phyloP scores from a whole-genome alignment of 92 coral and sea anemone genomes.

The Virgularia gustaviana region DNA sequence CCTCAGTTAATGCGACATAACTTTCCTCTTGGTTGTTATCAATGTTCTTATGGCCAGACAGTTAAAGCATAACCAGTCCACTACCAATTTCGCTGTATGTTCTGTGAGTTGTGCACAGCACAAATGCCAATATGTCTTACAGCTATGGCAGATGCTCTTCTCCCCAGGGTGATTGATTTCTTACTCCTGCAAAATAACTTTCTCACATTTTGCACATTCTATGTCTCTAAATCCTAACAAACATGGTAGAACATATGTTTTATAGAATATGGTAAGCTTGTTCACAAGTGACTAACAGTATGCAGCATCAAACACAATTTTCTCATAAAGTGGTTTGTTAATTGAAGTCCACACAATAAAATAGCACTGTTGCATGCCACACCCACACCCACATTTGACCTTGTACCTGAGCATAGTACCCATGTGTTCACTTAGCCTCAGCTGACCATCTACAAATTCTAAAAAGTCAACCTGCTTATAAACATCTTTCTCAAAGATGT shows the following conservation, averaged over 20 bases:
- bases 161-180: neutral
- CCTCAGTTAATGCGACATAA: too few species aligned
- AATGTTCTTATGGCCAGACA: too few species aligned
- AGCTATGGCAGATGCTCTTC: neutral
- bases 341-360: constrained; percentile 24
- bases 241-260: constrained; percentile 20
- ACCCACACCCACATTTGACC: constrained; percentile 27
- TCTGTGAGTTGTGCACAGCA: too few species aligned
- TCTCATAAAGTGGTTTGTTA: constrained; percentile 23
- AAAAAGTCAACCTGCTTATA: constrained; percentile 18
- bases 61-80: too few species aligned
- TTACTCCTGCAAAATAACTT: neutral
- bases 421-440: constrained; percentile 14
- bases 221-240: constrained; percentile 10
- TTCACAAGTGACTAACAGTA: neutral
- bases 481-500: neutral
- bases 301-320: constrained; percentile 10
- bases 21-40: too few species aligned
- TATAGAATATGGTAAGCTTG: constrained; percentile 18
- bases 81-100: too few species aligned
- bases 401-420: constrained; percentile 22
- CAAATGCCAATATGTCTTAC: constrained; percentile 15
- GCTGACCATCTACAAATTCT: constrained; percentile 11
- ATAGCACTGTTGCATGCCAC: constrained; percentile 3
- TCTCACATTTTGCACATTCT: neutral